Evolutionary conservation across 2,888 invertebrate genomes (phyloP).

Genomic region (Stenotaenia linearis): DNA sequence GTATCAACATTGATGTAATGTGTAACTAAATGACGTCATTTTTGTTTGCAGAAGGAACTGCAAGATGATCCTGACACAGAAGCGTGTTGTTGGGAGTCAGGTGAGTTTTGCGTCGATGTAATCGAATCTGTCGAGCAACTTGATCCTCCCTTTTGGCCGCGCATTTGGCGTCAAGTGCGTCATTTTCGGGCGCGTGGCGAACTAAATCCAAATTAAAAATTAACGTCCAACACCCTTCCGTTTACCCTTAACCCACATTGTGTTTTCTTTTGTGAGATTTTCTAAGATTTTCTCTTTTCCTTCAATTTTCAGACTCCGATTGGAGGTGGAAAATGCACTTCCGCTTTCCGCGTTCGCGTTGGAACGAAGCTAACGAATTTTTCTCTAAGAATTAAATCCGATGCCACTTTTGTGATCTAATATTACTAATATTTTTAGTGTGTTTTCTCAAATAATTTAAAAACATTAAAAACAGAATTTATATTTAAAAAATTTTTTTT

Average conservation of each 20-base stretch:
- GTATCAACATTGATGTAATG: not conserved
- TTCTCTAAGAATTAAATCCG: slow-evolving; percentile 11
- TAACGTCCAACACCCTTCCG: not conserved
- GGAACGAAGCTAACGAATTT: slow-evolving; percentile 30
- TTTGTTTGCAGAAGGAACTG: not conserved
- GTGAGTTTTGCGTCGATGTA: not conserved
- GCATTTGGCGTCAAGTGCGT: not conserved
- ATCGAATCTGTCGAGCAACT: not conserved
- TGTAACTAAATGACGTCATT: not conserved
- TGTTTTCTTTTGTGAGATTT: not conserved
- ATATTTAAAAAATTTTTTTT: not conserved
- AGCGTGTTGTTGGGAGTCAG: not conserved
- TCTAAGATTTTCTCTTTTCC: no score
- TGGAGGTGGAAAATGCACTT: slow-evolving; percentile 28
- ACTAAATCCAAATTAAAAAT: not conserved
- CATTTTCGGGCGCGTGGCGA: not conserved
- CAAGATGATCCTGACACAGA: not conserved
- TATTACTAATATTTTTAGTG: not conserved
- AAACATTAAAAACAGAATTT: not conserved
- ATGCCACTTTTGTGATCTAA: not conserved
- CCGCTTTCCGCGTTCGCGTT: slow-evolving; percentile 30
- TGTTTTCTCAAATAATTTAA: not conserved
- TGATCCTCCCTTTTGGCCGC: not conserved
- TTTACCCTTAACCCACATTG: not conserved
- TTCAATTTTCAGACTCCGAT: not conserved